Evolutionary conservation across 2,797 vertebrate genomes (phyloP).

Genomic region (Cynopterus sphinx): DNA sequence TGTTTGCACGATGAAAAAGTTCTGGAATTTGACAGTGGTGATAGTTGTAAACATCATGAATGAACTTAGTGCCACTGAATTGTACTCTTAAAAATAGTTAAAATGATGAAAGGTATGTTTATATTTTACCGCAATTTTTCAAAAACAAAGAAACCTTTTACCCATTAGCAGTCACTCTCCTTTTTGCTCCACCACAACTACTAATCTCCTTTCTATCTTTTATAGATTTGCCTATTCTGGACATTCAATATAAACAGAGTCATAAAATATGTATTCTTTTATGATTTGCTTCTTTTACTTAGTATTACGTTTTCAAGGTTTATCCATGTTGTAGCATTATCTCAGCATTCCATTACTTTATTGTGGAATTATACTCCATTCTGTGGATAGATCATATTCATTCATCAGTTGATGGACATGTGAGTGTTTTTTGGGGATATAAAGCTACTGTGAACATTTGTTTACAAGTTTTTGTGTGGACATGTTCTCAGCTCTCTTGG

Average conservation of each 20-base stretch:
- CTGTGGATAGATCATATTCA: background rate
- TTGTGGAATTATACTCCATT: background rate
- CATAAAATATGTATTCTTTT: background rate
- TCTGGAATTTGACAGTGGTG: background rate
- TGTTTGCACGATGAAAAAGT: background rate
- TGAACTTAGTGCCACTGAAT: background rate
- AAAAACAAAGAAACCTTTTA: background rate
- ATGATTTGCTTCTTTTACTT: background rate
- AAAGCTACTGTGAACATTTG: background rate
- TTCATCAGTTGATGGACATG: background rate
- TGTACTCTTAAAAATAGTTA: background rate
- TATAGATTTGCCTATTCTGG: background rate
- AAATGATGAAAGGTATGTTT: background rate
- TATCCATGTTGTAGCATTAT: background rate
- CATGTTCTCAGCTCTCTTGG: background rate
- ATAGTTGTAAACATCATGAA: background rate
- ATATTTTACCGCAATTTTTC: background rate
- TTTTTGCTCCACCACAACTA: background rate
- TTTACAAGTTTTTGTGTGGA: background rate
- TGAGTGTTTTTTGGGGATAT: background rate
- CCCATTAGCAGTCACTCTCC: background rate
- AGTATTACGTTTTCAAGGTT: background rate
- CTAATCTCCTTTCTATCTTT: background rate
- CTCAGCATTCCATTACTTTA: background rate
- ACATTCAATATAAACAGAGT: background rate